A percentile compares a stretch with the other conserved stretches of the same genome.
phyloP scores from a whole-genome alignment of 2,797 vertebrate species.

The Discoglossus pictus region DNA sequence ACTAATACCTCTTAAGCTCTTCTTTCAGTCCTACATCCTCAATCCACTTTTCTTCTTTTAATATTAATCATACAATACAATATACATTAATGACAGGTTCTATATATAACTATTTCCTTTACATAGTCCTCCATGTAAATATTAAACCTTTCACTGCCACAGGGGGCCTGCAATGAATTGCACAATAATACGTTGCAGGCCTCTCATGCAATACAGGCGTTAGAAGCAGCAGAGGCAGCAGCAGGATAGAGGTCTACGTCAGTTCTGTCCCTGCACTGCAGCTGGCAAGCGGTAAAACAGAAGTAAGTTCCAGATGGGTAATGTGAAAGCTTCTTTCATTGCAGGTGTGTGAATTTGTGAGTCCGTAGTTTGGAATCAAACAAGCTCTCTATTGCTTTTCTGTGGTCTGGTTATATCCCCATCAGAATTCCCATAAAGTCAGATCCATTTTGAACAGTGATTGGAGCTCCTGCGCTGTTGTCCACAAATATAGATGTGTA shows the following conservation, averaged over 20 bases:
- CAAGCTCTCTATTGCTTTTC: neutral
- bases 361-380: neutral
- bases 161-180: constrained; percentile 13
- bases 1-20: neutral
- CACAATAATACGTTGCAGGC: constrained; percentile 6
- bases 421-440: constrained; percentile 92
- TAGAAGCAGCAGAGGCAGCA: constrained; percentile 27
- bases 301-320: constrained; percentile 15
- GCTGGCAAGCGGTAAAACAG: constrained; percentile 20
- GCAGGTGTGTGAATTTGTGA: constrained; percentile 28
- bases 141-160: constrained; percentile 11
- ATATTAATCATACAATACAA: neutral
- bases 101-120: constrained; percentile 21
- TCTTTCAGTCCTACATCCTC: neutral
- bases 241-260: neutral
- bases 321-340: constrained; percentile 30
- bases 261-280: constrained; percentile 16
- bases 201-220: neutral
- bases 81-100: neutral
- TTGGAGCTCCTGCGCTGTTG: constrained; percentile 82
- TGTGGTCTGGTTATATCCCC: constrained; percentile 69
- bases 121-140: constrained; percentile 29
- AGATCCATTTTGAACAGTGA: constrained; percentile 88
- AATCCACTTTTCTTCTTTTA: constrained; percentile 6
- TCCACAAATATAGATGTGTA: constrained; percentile 95